Base-by-base conservation (phyloP, 2,113 vertebrate species). In the Coregonus clupeaformis region DNA sequence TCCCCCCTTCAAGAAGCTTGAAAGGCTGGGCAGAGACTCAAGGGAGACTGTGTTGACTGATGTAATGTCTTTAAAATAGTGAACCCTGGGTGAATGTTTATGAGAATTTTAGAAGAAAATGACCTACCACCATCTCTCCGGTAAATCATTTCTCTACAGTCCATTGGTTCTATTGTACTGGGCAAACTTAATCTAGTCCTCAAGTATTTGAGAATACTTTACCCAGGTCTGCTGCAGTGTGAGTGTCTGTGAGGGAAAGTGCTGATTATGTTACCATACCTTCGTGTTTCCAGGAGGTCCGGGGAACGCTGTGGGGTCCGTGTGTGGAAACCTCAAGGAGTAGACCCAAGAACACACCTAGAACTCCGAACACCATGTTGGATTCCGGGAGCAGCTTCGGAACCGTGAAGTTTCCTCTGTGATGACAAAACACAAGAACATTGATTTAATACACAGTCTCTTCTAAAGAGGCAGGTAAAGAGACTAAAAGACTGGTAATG, bases 251-350 rank as follows among this genome's bases (percentile, higher is more conserved):
- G 6, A 42, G 1, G 22, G n/a, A 3, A 22, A 22, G 27, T n/a
- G 11, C n/a, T 60, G 6, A n/a, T 60, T 9, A 6, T 27, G 24
- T 2, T n/a, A 14, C 1, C 47, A 18, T 93, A 98, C 97, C 97
- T 92, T 93, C 91, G 77, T 94, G 94, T 67, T 93, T 95, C 97
- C 97, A 98, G 29, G 94, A 96, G 68, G 95, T 96, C 69, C 97
- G 91, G 0, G 97, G 95, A 9, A 94, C 84, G 22, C 88, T 87
- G 63, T 91, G 90, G 11, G 96, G 95, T 6, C 95, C 96, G n/a
- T 97, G 95, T 0, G 95, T 92, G 73, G 90, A 84, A 4, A 93
- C 91, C 65, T 91, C 92, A 5, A 97, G 82, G 49, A 94, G 85
- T 69, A 96, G 80, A 62, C 87, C 83, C 86, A 96, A 91, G 82